Evolutionary conservation across 2,797 vertebrate species (phyloP), one percentile per base, ranked within the genome.

Genomic region (Poeciliopsis paucimaculata): DNA sequence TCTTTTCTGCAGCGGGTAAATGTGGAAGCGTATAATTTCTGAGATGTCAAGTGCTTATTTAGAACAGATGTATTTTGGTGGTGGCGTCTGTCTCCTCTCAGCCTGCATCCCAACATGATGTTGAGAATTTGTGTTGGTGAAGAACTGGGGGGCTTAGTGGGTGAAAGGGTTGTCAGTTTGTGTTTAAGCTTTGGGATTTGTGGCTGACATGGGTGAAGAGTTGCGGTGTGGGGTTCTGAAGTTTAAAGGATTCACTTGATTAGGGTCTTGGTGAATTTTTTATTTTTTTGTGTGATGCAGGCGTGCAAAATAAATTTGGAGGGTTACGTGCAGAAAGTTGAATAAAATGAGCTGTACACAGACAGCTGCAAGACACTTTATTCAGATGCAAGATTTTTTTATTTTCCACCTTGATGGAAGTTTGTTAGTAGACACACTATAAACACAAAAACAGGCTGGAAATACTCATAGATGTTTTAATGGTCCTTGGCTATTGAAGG

Each of bases 11-110:
- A 80, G 83, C 7, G 86, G 87, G 91, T 94, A 93, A 93, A 94
- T 87, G 87, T 93, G 92, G 91, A 91, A 95, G 88, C 78, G 31
- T 95, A 89, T 94, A 94, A 94, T 94, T 95, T 92, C 90, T 78
- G 34, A 89, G 83, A 91, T 94, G 92, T 91, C 90, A 84, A 87
- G 89, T 94, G 90, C 89, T 93, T 94, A 95, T 95, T 96, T 93
- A 79, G 92, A 93, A 92, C 94, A 94, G 88, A 95, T 96, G 94
- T 94, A 92, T 91, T 93, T 89, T 84, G 82, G 89, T 82, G 84
- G 86, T 84, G 93, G 88, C 87, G 88, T 94, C 91, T 92, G 91
- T 91, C 90, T 94, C 88, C 87, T 86, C 86, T 86, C 90, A 71
- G 79, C 55, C 86, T 85, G 82, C 88, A 89, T 92, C 90, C 82